phyloP scores from a whole-genome alignment of 30 jellyfish, hydroid and myxozoan species.

The Cassiopea xamachana region DNA sequence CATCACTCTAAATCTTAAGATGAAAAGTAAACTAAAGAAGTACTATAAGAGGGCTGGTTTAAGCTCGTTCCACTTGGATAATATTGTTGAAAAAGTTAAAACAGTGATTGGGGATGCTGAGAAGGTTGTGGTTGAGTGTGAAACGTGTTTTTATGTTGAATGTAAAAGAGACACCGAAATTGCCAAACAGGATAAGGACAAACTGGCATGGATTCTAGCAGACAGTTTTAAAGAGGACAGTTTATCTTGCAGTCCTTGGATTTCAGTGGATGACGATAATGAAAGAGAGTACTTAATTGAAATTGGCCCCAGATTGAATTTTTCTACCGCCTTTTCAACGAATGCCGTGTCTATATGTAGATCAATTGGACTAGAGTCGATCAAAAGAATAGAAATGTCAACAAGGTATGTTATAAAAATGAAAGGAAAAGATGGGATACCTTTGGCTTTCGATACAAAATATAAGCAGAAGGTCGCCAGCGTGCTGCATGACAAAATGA shows the following conservation, averaged over 20 bases:
- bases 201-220: conserved; percentile 31
- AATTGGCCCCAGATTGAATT: conserved; percentile 87
- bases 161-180: background rate
- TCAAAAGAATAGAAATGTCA: conserved; percentile 77
- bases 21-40: conserved; percentile 4
- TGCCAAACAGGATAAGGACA: background rate
- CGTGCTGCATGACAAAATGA: conserved; percentile 86
- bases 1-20: background rate
- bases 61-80: background rate
- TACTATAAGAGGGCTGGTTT: conserved; percentile 52
- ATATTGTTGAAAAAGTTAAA: conserved; percentile 8
- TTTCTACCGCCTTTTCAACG: conserved; percentile 90
- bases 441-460: background rate
- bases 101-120: background rate
- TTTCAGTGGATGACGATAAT: background rate
- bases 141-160: conserved; percentile 37
- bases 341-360: conserved; percentile 91
- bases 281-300: conserved; percentile 33
- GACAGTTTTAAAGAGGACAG: conserved; percentile 25
- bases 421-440: conserved; percentile 4
- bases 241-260: conserved; percentile 27
- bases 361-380: conserved; percentile 71
- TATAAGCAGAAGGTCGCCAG: conserved; percentile 20
- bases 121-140: conserved; percentile 13
- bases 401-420: conserved; percentile 56